Percentiles rank a stretch among this genome's conserved stretches.
These are phyloP conservation scores for Labeo rohita DNA, from an alignment of 2,113 vertebrate genomes.

Conservation along the genomic window DNA sequence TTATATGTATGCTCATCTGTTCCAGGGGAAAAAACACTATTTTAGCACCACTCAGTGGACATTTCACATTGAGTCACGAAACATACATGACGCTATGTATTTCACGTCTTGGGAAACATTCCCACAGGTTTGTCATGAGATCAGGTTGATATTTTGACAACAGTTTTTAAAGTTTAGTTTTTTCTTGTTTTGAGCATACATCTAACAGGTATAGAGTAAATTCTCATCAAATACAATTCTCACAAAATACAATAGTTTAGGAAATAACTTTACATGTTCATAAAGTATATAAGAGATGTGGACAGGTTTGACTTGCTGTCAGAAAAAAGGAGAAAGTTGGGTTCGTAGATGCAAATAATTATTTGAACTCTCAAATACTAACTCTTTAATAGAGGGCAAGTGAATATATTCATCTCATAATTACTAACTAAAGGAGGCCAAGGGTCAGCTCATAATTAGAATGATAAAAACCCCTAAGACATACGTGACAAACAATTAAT, in stretches of 20 bases:
- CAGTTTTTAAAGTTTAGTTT: too few species aligned
- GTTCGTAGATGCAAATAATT: not conserved
- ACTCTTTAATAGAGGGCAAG: conserved; percentile 6
- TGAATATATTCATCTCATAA: conserved; percentile 40
- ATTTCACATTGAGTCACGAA: too few species aligned
- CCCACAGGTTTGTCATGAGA: too few species aligned
- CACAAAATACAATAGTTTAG: too few species aligned
- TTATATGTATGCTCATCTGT: too few species aligned
- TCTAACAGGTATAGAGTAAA: not conserved
- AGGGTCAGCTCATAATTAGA: conserved; percentile 38
- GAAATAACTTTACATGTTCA: not conserved
- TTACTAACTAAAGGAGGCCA: conserved; percentile 23
- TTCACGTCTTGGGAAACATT: too few species aligned
- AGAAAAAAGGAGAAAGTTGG: not conserved
- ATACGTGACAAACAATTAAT: conserved; percentile 40
- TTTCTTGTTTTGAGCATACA: not conserved
- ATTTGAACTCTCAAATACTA: conserved; percentile 2
- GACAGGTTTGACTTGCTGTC: not conserved
- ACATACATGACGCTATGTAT: too few species aligned
- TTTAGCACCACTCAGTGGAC: too few species aligned
- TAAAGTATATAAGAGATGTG: not conserved
- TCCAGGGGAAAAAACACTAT: too few species aligned
- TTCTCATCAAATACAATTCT: not conserved
- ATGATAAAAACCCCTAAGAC: conserved; percentile 12
- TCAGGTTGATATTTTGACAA: too few species aligned